A percentile compares a stretch with the other conserved stretches of the same genome.
Conservation (phyloP, 1,140 invertebrate species). For the Muscidifurax raptorellus region DNA sequence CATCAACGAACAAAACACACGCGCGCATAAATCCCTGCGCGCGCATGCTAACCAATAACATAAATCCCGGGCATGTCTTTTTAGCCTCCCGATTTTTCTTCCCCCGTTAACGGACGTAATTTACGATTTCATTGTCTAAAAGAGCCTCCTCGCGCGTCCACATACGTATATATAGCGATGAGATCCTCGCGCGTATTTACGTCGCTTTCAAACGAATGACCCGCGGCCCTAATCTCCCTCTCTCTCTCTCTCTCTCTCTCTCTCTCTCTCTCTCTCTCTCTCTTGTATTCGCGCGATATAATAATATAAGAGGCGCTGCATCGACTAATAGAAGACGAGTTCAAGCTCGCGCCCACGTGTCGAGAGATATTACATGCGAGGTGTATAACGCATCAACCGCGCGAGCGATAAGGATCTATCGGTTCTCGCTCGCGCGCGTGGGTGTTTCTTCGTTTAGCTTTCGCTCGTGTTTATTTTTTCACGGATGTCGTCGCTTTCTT, state of each 20-base stretch:
- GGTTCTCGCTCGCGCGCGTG: background rate
- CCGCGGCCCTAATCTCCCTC: background rate
- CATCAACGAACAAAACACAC: background rate
- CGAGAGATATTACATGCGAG: constrained; percentile 30
- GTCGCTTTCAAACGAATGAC: constrained; percentile 18
- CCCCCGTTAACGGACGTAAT: background rate
- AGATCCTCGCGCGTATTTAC: background rate
- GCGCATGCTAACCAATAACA: background rate
- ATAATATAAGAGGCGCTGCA: background rate
- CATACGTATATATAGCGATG: too few relatives aligned
- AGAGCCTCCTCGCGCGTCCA: background rate
- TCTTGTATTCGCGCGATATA: background rate
- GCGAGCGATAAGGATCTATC: constrained; percentile 26
- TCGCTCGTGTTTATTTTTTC: constrained; percentile 19
- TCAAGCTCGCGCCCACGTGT: constrained; percentile 15
- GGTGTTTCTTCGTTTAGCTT: constrained; percentile 39
- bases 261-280: background rate
- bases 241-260: background rate
- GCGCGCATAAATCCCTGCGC: background rate
- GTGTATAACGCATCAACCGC: background rate
- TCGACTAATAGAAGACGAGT: constrained; percentile 17
- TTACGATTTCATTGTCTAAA: constrained; percentile 31
- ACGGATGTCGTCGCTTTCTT: background rate
- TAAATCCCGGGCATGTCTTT: background rate
- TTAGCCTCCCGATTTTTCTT: background rate